Base-by-base conservation (phyloP, 2,113 vertebrate genomes). In the Sander lucioperca region DNA sequence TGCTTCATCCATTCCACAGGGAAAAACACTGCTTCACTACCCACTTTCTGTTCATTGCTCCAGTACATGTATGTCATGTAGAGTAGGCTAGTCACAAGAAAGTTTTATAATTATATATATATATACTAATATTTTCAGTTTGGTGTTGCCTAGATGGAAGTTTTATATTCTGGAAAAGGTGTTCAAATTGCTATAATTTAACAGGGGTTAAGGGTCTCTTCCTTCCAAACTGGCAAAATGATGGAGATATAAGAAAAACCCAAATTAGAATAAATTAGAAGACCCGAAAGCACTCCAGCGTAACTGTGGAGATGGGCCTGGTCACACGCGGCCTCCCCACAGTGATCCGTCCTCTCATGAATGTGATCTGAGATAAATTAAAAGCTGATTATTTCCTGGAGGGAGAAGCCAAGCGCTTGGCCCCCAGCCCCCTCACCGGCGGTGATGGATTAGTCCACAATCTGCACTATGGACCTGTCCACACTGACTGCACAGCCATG, bases 351-450 rank as follows among this genome's bases (percentile, higher is more conserved):
- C 94, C 93, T 94, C 88, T 86, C 71, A 75, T 92, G 75, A 89
- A 86, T 86, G 89, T 79, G 89, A 93, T 94, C 81, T 77, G 80
- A 89, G 88, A 94, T 92, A 94, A 95, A 95, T 95, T 94, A 95
- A 95, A 95, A 92, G 90, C 92, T 94, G 93, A 95, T 96, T 94
- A 95, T 94, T 91, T 93, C 88, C 89, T 88, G 86, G 79, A 88
- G 90, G 88, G 87, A 92, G 87, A 91, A 87, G 86, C 86, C 79
- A 86, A 86, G 87, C 61, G 47, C 90, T 85, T 57, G 78, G 77
- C 89, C 89, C 77, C 71, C 48, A 53, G 67, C 71, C 85, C 70
- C 86, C 57, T 62, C 39, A 47, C 73, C 87, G 86, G 80, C 74
- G 27, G 84, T 95, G 95, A 96, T 95, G 94, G 93, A 95, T 94